Percentiles rank a stretch among this genome's conserved stretches.
Conservation (phyloP, 2,888 invertebrate species). For the Drosophila gaucha region DNA sequence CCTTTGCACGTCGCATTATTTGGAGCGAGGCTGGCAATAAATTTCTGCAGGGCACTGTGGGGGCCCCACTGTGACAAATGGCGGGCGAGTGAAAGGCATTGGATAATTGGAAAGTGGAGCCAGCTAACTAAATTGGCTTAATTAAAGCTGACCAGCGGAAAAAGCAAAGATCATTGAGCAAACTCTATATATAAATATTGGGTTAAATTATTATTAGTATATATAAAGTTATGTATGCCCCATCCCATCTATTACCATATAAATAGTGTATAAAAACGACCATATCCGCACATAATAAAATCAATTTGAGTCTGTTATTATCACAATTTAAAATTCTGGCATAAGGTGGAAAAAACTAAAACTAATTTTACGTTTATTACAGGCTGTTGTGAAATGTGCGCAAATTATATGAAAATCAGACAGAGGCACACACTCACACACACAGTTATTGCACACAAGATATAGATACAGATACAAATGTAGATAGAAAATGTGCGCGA, state of each 20-base stretch:
- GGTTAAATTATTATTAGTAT: no score
- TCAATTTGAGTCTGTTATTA: conserved; percentile 49
- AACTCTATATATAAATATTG: no score
- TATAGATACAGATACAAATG: conserved; percentile 24
- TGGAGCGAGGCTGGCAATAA: conserved; percentile 56
- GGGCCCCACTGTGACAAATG: conserved; percentile 63
- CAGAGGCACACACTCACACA: background rate
- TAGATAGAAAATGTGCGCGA: conserved; percentile 42
- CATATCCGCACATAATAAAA: conserved; percentile 51
- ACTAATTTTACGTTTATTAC: conserved; percentile 64
- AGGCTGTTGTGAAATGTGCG: conserved; percentile 50
- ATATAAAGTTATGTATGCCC: background rate
- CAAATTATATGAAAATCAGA: conserved; percentile 57
- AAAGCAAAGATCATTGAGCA: conserved; percentile 5
- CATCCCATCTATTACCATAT: no score
- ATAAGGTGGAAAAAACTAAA: conserved; percentile 49
- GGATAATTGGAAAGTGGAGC: conserved; percentile 54
- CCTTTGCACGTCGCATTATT: conserved; percentile 45
- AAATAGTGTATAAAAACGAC: background rate
- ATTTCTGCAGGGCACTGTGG: conserved; percentile 42
- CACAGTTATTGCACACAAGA: conserved; percentile 19
- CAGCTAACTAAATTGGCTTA: conserved; percentile 37
- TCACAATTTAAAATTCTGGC: conserved; percentile 48
- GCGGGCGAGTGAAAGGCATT: conserved; percentile 62
- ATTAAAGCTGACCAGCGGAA: conserved; percentile 23